Conservation (phyloP, 2,113 vertebrate genomes). For the Anolis carolinensis region DNA sequence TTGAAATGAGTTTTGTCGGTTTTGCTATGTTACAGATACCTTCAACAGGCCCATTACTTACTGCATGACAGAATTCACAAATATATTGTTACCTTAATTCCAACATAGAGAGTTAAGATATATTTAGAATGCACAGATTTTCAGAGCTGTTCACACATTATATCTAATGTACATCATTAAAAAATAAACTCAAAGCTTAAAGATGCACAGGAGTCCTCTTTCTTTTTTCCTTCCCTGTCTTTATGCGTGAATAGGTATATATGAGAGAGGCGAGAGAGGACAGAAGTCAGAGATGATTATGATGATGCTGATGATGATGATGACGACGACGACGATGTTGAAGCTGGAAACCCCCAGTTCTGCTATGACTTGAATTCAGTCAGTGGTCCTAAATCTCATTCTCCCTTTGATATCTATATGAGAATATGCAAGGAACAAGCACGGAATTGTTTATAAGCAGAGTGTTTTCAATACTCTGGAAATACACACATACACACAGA, state of each 20-base stretch:
- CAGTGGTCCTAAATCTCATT: background rate
- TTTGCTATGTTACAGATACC: conserved; percentile 27
- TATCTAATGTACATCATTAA: conserved; percentile 65
- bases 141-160: conserved; percentile 57
- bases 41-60: conserved; percentile 37
- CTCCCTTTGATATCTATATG: too few species aligned
- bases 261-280: background rate
- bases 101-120: conserved; percentile 69
- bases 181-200: conserved; percentile 54
- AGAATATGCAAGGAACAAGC: too few species aligned
- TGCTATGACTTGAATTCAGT: background rate
- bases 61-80: conserved; percentile 62
- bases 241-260: background rate
- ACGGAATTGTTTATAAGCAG: too few species aligned
- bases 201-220: too few species aligned
- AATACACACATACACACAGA: background rate
- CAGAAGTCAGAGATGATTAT: background rate
- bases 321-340: too few species aligned
- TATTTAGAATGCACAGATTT: conserved; percentile 67
- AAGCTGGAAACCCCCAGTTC: background rate
- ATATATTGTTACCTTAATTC: conserved; percentile 67
- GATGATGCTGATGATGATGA: too few species aligned
- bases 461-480: too few species aligned
- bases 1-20: background rate
- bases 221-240: too few species aligned